Percentiles rank a stretch among this genome's conserved stretches.
Conservation (phyloP, 2,113 vertebrate species). For the Myotis yumanensis region DNA sequence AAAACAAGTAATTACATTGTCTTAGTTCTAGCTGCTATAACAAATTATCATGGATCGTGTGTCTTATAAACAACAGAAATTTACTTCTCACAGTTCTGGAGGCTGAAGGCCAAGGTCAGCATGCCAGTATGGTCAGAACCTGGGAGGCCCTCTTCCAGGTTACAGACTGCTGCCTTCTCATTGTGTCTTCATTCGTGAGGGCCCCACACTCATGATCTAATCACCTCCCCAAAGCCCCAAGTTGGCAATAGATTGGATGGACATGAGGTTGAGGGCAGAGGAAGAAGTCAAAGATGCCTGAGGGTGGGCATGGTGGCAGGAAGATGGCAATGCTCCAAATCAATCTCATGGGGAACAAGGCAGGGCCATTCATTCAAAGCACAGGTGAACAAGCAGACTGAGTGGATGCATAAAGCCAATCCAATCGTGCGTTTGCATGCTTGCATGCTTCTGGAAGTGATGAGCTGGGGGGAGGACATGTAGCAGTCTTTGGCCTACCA, state of each 20-base stretch:
- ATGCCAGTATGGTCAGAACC: background rate
- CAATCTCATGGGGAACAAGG: background rate
- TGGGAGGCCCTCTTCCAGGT: background rate
- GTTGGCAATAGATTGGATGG: background rate
- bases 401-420: background rate
- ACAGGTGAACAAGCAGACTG: background rate
- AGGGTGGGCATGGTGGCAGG: background rate
- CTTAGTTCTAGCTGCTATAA: background rate
- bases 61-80: background rate
- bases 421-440: background rate
- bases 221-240: background rate
- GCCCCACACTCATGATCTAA: background rate
- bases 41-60: background rate
- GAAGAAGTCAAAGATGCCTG: background rate
- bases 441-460: background rate
- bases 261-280: background rate
- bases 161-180: background rate
- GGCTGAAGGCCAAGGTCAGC: background rate
- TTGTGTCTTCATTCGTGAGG: background rate
- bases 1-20: background rate
- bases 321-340: background rate
- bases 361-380: background rate
- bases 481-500: background rate
- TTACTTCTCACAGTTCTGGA: background rate
- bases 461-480: background rate